Evolutionary conservation across 2,888 invertebrate species (phyloP).

Genomic region (Pseudolycoriella hygida): DNA sequence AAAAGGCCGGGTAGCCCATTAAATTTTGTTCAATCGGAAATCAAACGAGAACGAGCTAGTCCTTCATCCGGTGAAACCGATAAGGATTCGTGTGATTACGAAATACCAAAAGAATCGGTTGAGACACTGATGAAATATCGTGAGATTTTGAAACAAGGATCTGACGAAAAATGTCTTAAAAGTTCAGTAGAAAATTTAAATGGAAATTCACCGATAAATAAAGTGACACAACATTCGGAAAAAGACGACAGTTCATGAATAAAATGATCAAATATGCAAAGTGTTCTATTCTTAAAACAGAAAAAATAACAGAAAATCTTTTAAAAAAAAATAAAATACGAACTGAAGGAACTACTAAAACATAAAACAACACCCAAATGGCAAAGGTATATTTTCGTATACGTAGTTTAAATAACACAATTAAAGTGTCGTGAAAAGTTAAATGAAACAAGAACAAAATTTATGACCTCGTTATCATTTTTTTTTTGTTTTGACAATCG

Average conservation of each 20-base stretch:
- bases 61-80: conserved; percentile 12
- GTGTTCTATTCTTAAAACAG: not conserved
- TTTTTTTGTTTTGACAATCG: conserved; percentile 30
- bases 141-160: conserved; percentile 10
- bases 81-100: conserved; percentile 10
- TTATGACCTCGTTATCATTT: conserved; percentile 11
- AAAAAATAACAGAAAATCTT: not conserved
- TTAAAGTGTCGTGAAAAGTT: not conserved
- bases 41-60: conserved; percentile 36
- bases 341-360: no score
- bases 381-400: not conserved
- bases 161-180: conserved; percentile 6
- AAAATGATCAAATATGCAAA: not conserved
- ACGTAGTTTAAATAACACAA: not conserved
- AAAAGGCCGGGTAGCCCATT: conserved; percentile 24
- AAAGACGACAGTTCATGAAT: conserved; percentile 24
- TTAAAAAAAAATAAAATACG: no score
- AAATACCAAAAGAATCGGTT: conserved; percentile 12
- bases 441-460: conserved; percentile 7
- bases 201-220: conserved; percentile 18
- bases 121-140: conserved; percentile 12
- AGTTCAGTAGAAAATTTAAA: conserved; percentile 6
- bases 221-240: conserved; percentile 18
- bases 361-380: no score
- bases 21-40: conserved; percentile 26